Evolutionary conservation across 1,140 invertebrate genomes (phyloP), one percentile per base, ranked within the genome.

Genomic region (Bombus ignitus): DNA sequence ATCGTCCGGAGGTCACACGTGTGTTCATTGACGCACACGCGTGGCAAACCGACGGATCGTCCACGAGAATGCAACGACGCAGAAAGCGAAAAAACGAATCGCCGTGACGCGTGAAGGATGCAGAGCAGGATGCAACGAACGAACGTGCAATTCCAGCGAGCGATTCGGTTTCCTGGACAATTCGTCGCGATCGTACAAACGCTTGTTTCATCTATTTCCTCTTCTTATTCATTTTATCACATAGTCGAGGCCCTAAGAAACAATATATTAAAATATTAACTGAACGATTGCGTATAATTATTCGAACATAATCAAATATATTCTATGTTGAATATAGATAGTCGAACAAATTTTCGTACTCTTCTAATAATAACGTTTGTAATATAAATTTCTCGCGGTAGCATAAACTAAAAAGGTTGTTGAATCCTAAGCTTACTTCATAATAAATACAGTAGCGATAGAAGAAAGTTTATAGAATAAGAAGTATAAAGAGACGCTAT

Each of bases 91-190:
- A 82, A 65, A 88, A 57, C 65, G 47, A 57, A 70, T 37, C 22
- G 42, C 37, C 4, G 18, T 71, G 59, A 85, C 72, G 81, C 81
- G 62, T 74, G 82, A 78, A 88, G 74, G 66, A 88, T 88, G 82
- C 28, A 74, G 85, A 88, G 65, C 79, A 81, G 83, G 83, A 88
- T 81, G 70, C 66, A 66, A 6, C 47, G 47, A 62, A 62, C 53
- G 25, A 65, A 18, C 28, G 25, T 13, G 25, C 28, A 82, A 68
- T 42, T 42, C 32, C 75, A 77, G 35, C 59, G 62, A 57, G 32
- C 57, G 39, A 22, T 32, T 85, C 28, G 47, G 22, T 42, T 68
- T n/a, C 28, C 4, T 8, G 44, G 8, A 12, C n/a, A 22, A 68
- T 68, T n/a, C 8, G 66, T 25, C 32, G 18, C 44, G 32, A 10